Base-by-base conservation (phyloP, 2,888 invertebrate species). In the Calameuta filiformis region DNA sequence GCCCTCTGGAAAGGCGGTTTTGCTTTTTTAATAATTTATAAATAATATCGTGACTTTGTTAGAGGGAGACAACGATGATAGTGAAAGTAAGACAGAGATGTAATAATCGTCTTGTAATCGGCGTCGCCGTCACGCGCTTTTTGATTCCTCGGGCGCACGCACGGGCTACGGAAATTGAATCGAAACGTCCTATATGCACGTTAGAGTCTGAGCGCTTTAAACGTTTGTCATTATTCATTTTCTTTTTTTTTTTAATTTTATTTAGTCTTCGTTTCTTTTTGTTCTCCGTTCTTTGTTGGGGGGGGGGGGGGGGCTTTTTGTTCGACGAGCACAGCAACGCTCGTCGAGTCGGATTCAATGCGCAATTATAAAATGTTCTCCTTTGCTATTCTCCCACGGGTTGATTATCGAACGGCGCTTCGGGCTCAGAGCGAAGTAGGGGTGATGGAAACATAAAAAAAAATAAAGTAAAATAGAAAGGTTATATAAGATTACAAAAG, bases 371-470 rank as follows among this genome's bases (percentile, higher is more conserved):
- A 40, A 40, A 40, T 15, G 4, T 40, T 71, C 33, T 33, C 71
- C 71, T 71, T 71, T 71, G 30, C 71, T 71, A 12, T 31, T 71
- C 33, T 33, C 33, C 33, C 71, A 71, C 11, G 71, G 31, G 71
- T 71, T 33, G 71, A 71, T 33, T 30, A 30, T 33, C 71, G 30
- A 56, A 34, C 35, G 68, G 69, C 80, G 82, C 84, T 87, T 87
- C 82, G 88, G 40, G 81, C 86, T 90, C 85, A 85, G 84, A 89
- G 83, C 80, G 83, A 87, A 87, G 82, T 84, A 83, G 80, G 80
- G 85, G 86, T 87, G 88, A 89, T 85, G 87, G 89, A 90, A 84
- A 87, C 77, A 76, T 12, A 79, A 80, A 78, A 79, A 79, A 76
- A 81, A 81, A 76, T 77, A 80, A 75, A 73, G 78, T 80, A 69